These are phyloP conservation scores for Brachionus manjavacas DNA, from an alignment of 1,140 invertebrate genomes.

Conservation along the genomic window DNA sequence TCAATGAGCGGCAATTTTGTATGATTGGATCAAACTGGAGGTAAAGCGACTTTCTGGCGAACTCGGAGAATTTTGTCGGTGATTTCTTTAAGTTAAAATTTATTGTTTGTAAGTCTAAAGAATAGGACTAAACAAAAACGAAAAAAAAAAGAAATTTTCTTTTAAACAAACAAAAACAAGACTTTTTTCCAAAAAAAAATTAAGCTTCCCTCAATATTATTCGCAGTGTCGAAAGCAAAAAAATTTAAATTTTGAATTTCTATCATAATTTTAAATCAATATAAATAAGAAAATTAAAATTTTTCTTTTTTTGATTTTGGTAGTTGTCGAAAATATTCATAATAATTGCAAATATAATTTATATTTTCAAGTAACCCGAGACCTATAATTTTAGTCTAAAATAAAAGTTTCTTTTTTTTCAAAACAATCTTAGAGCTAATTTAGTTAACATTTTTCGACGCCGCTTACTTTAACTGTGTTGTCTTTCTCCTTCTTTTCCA, in stretches of 20 bases:
- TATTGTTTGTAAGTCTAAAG: not conserved
- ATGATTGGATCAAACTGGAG: slow-evolving; percentile 38
- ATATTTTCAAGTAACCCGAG: not conserved
- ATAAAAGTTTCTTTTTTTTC: not conserved
- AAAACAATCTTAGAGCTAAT: not conserved
- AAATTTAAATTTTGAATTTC: not conserved
- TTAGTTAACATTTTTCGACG: not conserved
- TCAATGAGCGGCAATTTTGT: slow-evolving; percentile 29
- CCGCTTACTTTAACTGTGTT: not conserved
- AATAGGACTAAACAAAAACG: not conserved
- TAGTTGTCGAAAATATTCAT: slow-evolving; percentile 22
- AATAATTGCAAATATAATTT: slow-evolving; percentile 36
- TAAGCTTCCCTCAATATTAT: slow-evolving; percentile 3
- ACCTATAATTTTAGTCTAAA: not conserved
- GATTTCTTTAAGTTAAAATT: slow-evolving; percentile 12
- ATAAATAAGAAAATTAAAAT: not conserved
- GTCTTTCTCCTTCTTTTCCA: slow-evolving; percentile 33
- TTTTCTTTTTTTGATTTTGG: not conserved
- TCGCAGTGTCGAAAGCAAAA: not conserved
- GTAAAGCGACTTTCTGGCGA: slow-evolving; percentile 33
- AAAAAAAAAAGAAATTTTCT: not conserved
- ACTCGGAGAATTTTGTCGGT: slow-evolving; percentile 18
- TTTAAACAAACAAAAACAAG: not conserved
- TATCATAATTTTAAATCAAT: slow-evolving; percentile 29
- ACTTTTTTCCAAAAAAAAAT: no score